Base-by-base conservation (phyloP, 2,797 vertebrate species). In the Sandelia bainsii region DNA sequence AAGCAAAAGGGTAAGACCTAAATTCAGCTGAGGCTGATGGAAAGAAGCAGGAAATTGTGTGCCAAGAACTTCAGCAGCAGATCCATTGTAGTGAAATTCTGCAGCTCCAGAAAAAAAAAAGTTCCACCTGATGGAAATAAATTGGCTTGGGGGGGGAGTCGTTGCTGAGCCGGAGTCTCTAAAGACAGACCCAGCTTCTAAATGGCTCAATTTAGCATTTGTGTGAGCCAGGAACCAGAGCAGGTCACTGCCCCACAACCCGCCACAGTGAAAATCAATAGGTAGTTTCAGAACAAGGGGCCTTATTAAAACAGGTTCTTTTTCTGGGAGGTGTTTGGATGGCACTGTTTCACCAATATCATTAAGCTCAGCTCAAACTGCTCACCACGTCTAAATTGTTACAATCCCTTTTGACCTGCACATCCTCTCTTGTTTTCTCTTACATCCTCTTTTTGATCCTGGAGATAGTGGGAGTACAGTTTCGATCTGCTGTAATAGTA, bases 141-240 rank as follows among this genome's bases (percentile, higher is more conserved):
- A 93, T 92, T 87, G 89, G 82, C 80, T 70, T n/a, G n/a, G 32
- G 32, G 61, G 62, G 68, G 90, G 87, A 89, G 83, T 81, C 82
- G 20, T 80, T 70, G 69, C 81, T 75, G 81, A 86, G 83, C 66
- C 46, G 23, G 75, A 83, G 89, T 91, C 87, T 90, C 91, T 84
- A 83, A 90, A 91, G 89, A 85, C 88, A 75, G 77, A 75, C 63
- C 62, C 74, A 20, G 90, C 83, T 93, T 93, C 90, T 92, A 93
- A 95, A 94, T 92, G 92, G 91, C 91, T 95, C 93, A 94, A 92
- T 95, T 94, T 94, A 92, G 89, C 87, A 91, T 91, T 91, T 85
- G 89, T 85, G 67, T 69, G 86, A 91, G 83, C 84, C 78, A 72
- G 79, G 76, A 91, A 88, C 77, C 77, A 82, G 87, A 89, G 86